These are phyloP conservation scores for Aphrophora alni DNA, from an alignment of 2,888 invertebrate genomes.

Conservation along the genomic window DNA sequence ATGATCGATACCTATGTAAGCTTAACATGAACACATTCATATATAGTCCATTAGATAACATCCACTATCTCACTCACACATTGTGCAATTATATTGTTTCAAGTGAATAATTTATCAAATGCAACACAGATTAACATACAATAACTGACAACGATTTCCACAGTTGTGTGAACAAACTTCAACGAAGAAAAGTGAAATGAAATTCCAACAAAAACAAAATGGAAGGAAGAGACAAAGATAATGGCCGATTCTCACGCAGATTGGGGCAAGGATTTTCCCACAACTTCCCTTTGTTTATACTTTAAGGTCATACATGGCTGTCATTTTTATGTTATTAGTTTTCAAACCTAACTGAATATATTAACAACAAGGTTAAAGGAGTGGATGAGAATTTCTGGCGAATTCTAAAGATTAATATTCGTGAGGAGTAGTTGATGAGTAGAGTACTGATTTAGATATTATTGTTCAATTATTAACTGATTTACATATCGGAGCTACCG, in stretches of 20 bases:
- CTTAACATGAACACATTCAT: too few species aligned
- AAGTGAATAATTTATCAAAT: not conserved
- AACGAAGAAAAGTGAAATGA: not conserved
- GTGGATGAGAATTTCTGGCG: not conserved
- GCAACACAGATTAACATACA: not conserved
- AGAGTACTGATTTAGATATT: too few species aligned
- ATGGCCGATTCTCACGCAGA: constrained; percentile 42
- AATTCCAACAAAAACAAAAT: constrained; percentile 25
- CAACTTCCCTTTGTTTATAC: constrained; percentile 25
- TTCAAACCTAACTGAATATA: not conserved
- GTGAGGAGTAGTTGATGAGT: too few species aligned
- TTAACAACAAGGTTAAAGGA: not conserved
- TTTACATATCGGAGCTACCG: too few species aligned
- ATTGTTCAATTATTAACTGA: too few species aligned
- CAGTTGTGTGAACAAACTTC: not conserved
- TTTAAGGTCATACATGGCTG: constrained; percentile 26
- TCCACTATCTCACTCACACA: not conserved
- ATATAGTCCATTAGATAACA: not conserved
- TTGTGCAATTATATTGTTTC: not conserved
- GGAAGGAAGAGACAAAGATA: constrained; percentile 32
- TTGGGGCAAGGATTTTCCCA: constrained; percentile 45
- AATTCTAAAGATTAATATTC: too few species aligned
- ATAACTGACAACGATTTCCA: not conserved
- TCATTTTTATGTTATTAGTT: not conserved
- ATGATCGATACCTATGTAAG: too few species aligned